Evolutionary conservation across 2,888 invertebrate species (phyloP).

Genomic region (Sarcophaga rosellei): DNA sequence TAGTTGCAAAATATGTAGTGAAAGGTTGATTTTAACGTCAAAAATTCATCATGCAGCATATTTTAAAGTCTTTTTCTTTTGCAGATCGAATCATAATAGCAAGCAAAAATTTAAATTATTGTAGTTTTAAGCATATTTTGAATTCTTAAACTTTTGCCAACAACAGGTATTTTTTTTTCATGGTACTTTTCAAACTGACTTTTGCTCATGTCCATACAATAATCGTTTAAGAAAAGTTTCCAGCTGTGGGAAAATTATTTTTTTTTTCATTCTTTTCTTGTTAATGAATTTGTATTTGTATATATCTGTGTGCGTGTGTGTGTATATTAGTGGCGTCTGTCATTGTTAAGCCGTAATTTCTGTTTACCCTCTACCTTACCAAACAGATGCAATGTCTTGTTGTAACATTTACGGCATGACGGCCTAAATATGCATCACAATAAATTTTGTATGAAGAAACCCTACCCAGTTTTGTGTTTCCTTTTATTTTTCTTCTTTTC

Average conservation of each 20-base stretch:
- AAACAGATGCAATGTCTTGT: slow-evolving; percentile 48
- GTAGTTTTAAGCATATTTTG: too few relatives aligned
- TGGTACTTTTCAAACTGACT: background rate
- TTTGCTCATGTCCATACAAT: background rate
- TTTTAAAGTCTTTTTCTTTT: too few relatives aligned
- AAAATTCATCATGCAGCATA: too few relatives aligned
- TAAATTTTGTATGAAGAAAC: slow-evolving; percentile 16
- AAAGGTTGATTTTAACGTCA: too few relatives aligned
- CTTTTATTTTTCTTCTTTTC: too few relatives aligned
- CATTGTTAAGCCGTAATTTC: slow-evolving; percentile 29
- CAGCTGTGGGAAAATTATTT: background rate
- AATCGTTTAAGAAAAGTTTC: background rate
- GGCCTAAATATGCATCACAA: background rate
- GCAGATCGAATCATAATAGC: too few relatives aligned
- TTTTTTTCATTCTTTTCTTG: background rate
- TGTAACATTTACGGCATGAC: background rate
- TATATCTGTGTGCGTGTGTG: background rate
- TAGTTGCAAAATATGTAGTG: too few relatives aligned
- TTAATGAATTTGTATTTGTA: background rate
- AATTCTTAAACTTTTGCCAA: background rate
- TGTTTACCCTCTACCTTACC: slow-evolving; percentile 21
- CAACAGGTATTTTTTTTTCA: background rate
- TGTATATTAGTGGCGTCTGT: slow-evolving; percentile 27
- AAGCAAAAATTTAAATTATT: too few relatives aligned
- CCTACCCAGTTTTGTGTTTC: slow-evolving; percentile 43